Percentiles rank a stretch among this genome's conserved stretches.
These are phyloP conservation scores for Drosophila funebris DNA, from an alignment of 1,140 invertebrate genomes.

Conservation along the genomic window DNA sequence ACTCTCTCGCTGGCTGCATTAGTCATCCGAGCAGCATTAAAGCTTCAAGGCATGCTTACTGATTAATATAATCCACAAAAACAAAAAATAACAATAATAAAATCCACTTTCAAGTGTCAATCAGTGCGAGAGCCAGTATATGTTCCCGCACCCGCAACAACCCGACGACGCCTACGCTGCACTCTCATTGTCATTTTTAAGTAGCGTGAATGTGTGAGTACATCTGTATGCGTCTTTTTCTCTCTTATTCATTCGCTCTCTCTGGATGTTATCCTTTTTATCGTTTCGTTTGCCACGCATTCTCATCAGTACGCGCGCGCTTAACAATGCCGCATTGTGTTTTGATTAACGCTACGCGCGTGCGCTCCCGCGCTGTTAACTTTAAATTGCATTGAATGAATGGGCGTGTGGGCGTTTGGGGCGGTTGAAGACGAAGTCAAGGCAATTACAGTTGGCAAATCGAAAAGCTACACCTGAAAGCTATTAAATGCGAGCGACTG, in stretches of 20 bases:
- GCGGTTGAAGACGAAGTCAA: conserved; percentile 17
- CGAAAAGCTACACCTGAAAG: conserved; percentile 55
- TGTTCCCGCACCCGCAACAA: conserved; percentile 13
- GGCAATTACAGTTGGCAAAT: conserved; percentile 47
- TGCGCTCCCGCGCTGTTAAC: conserved; percentile 37
- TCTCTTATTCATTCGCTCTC: conserved; percentile 3
- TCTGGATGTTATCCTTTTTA: conserved; percentile 42
- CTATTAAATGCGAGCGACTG: conserved; percentile 49
- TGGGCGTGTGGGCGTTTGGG: conserved; percentile 10
- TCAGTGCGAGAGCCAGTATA: conserved; percentile 36
- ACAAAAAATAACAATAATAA: conserved; percentile 37
- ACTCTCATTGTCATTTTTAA: conserved; percentile 33
- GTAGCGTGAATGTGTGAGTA: not conserved
- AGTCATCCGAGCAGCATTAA: conserved; percentile 44
- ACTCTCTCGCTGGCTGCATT: conserved; percentile 9
- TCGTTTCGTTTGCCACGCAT: conserved; percentile 60
- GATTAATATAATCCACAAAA: conserved; percentile 42
- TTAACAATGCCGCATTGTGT: conserved; percentile 58
- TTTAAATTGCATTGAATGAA: conserved; percentile 36
- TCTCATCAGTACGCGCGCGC: conserved; percentile 32
- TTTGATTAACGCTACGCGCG: conserved; percentile 49
- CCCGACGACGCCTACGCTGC: conserved; percentile 12
- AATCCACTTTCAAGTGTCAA: conserved; percentile 64
- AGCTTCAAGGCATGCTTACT: conserved; percentile 19
- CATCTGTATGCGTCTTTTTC: conserved; percentile 6